Evolutionary conservation across 2,888 invertebrate genomes (phyloP).

Genomic region (Acleris holmiana): DNA sequence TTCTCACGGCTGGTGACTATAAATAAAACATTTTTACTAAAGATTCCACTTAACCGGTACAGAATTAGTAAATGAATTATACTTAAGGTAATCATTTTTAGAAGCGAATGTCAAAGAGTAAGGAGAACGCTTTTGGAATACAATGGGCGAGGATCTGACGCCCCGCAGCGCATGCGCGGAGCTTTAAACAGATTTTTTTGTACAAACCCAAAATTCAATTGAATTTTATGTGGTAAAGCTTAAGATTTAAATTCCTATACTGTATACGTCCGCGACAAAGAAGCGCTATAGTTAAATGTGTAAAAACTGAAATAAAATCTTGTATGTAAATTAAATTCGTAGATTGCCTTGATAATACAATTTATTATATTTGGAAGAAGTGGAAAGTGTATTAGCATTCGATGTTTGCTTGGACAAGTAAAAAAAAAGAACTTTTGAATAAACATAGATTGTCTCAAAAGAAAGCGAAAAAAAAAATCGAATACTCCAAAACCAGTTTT

Average conservation of each 20-base stretch:
- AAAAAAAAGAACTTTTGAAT: not conserved
- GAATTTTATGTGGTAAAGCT: not conserved
- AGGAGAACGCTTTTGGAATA: constrained; percentile 71
- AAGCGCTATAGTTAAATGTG: constrained; percentile 59
- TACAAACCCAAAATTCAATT: not conserved
- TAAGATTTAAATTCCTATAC: constrained; percentile 14
- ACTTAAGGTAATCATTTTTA: constrained; percentile 76
- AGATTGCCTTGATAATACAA: constrained; percentile 61
- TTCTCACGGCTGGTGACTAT: not conserved
- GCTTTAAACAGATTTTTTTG: not conserved
- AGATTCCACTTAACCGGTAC: constrained; percentile 40
- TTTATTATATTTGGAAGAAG: constrained; percentile 46
- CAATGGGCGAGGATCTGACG: constrained; percentile 69
- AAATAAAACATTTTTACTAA: constrained; percentile 5
- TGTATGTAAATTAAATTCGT: constrained; percentile 80
- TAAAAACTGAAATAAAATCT: constrained; percentile 74
- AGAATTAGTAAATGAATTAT: constrained; percentile 68
- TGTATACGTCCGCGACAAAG: not conserved
- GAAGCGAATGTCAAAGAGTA: constrained; percentile 73
- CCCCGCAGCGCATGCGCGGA: constrained; percentile 68
- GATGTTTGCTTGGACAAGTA: not conserved
- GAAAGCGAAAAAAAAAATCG: not conserved
- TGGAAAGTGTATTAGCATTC: not conserved
- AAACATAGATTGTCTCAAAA: not conserved
- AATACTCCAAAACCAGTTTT: constrained; percentile 1